Base-by-base conservation (phyloP, 2,888 invertebrate species). In the Trachelus tabidus region DNA sequence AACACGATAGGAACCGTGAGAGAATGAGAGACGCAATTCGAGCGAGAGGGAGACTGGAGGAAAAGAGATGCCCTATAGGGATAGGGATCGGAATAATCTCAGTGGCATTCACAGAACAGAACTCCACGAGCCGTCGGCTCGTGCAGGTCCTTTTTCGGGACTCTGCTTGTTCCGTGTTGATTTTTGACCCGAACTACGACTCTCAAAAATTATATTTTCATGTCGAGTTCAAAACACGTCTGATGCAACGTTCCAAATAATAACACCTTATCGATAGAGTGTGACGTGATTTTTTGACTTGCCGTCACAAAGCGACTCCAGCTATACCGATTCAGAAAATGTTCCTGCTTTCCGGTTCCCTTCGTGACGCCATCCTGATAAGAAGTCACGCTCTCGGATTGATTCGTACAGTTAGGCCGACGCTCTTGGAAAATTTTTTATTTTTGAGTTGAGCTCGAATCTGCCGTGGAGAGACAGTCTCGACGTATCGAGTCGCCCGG, bases 71-170 rank as follows among this genome's bases (percentile, higher is more conserved):
- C 83, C 83, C 82, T 76, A 85, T 85, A 88, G 88, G 88, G 86
- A 88, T 84, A 88, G 90, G 88, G 90, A 90, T 87, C 85, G 86
- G 83, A 89, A 89, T 90, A 91, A 90, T 89, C 87, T 88, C 75
- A 87, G 87, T 88, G 83, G 84, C 84, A 89, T 86, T 88, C 86
- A 84, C 84, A 85, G 87, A 87, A 85, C 89, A 90, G 89, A 90
- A 82, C 85, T 86, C 83, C 80, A 77, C 86, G 89, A 86, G 90
- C 90, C 90, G 90, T 90, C 90, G 90, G 90, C 88, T 88, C 88
- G 88, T 88, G 89, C 90, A 86, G 88, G 78, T 86, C 86, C 81
- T 82, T 79, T 79, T 81, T 79, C 76, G 71, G 71, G 71, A 71
- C 71, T 31, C 33, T 71, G 23, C 2, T 40, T 15, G 0, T 6